These are phyloP conservation scores for Anagyrus pseudococci DNA, from an alignment of 2,888 invertebrate species.

Conservation along the genomic window DNA sequence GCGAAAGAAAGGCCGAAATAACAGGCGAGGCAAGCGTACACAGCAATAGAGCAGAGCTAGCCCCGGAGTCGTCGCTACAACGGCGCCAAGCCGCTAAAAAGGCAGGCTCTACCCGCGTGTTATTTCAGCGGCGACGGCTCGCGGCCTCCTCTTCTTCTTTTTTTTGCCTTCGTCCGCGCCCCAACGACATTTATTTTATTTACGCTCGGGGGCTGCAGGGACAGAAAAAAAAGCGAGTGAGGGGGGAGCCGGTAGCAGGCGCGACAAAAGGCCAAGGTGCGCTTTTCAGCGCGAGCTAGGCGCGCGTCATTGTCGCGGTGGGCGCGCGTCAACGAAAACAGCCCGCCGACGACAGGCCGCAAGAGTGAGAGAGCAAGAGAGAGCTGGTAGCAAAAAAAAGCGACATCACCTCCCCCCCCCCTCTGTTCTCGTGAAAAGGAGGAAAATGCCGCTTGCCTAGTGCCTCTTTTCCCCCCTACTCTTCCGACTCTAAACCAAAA, in stretches of 20 bases:
- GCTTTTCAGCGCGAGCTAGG: slow-evolving; percentile 15
- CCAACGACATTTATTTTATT: slow-evolving; percentile 19
- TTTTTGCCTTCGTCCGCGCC: not conserved
- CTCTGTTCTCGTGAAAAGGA: not conserved
- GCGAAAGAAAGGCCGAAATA: too few species aligned
- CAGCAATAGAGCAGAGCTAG: not conserved
- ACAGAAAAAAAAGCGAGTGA: not conserved
- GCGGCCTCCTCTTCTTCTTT: not conserved
- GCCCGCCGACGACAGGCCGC: not conserved
- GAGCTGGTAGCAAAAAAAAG: slow-evolving; percentile 3
- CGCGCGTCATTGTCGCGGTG: slow-evolving; percentile 28
- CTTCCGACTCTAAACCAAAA: slow-evolving; percentile 20
- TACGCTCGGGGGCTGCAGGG: not conserved
- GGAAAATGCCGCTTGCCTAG: too few species aligned
- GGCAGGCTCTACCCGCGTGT: not conserved
- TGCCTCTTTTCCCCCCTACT: too few species aligned
- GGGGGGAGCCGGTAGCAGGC: not conserved
- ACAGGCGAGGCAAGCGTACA: too few species aligned
- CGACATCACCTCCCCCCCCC: slow-evolving; percentile 3
- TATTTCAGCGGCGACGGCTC: not conserved
- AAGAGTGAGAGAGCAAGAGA: slow-evolving; percentile 10
- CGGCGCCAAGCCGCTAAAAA: not conserved
- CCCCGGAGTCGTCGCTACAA: not conserved
- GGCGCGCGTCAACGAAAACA: slow-evolving; percentile 33
- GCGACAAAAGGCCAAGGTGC: slow-evolving; percentile 30